Percentiles rank a stretch among this genome's conserved stretches.
Evolutionary conservation across 2,113 vertebrate species (phyloP).

Genomic region (Oryzias melastigma): DNA sequence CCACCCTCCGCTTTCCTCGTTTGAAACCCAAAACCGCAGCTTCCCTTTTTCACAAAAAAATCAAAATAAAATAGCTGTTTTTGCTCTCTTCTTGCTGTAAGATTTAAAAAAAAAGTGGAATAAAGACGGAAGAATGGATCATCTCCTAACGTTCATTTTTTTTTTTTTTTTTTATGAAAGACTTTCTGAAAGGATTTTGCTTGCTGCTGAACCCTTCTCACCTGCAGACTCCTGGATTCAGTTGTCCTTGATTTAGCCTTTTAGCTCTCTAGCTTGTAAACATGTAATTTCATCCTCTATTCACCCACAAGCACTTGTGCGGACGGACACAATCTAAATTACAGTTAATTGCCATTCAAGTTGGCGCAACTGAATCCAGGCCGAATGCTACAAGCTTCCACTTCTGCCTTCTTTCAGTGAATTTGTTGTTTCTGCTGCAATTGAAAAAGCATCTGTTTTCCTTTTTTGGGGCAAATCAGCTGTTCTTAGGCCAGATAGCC

Average conservation of each 20-base stretch:
- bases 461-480: conserved; percentile 98
- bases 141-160: conserved; percentile 14
- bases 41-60: conserved; percentile 23
- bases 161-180: conserved; percentile 41
- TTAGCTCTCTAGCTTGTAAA: conserved; percentile 41
- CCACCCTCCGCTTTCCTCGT: conserved; percentile 37
- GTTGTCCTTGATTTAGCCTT: conserved; percentile 68
- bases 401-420: conserved; percentile 93
- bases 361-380: conserved; percentile 73
- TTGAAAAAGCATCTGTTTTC: conserved; percentile 80
- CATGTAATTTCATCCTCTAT: conserved; percentile 61
- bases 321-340: conserved; percentile 31
- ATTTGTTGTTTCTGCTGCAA: conserved; percentile 83
- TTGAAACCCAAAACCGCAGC: conserved; percentile 35
- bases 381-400: conserved; percentile 71
- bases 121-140: conserved; percentile 1
- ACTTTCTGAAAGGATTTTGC: conserved; percentile 71
- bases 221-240: conserved; percentile 87
- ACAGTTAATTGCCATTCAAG: conserved; percentile 31
- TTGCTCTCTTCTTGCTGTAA: conserved; percentile 22
- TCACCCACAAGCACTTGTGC: conserved; percentile 20
- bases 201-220: conserved; percentile 90
- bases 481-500: conserved; percentile 99
- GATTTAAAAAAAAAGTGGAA: conserved; percentile 21
- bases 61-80: conserved; percentile 32